Conservation (phyloP, 2,888 invertebrate species). For the Mechanitis messenoides region DNA sequence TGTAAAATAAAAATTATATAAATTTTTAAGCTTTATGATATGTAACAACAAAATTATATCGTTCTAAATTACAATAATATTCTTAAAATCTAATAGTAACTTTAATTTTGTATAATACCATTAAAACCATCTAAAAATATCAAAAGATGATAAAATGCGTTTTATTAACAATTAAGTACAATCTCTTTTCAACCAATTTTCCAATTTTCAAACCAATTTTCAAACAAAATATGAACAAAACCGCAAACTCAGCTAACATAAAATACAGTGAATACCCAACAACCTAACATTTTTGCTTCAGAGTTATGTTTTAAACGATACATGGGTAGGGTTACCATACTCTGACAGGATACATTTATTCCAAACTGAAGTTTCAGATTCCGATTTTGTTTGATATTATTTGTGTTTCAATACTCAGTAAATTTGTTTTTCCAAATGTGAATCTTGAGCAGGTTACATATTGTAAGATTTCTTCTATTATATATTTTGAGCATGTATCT, state of each 20-base stretch:
- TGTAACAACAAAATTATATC: too few species aligned
- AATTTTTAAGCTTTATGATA: too few species aligned
- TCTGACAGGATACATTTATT: not conserved
- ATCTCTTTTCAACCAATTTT: too few species aligned
- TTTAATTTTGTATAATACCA: not conserved
- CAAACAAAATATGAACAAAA: not conserved
- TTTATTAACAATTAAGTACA: too few species aligned
- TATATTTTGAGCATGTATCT: too few species aligned
- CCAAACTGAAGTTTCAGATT: not conserved
- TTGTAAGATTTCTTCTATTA: too few species aligned
- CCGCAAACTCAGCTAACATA: conserved; percentile 7
- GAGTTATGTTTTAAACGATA: conserved; percentile 5
- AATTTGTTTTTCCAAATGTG: not conserved
- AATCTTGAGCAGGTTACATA: too few species aligned
- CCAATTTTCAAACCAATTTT: too few species aligned
- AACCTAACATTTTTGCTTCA: not conserved
- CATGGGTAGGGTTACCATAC: not conserved
- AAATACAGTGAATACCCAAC: not conserved
- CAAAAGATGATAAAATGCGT: not conserved
- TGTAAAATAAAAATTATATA: too few species aligned
- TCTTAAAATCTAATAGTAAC: too few species aligned
- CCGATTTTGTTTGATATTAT: not conserved
- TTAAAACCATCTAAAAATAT: not conserved
- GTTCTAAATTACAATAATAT: too few species aligned
- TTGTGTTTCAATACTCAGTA: not conserved